phyloP scores from a whole-genome alignment of 1,140 invertebrate genomes.

The Ooceraea biroi region DNA sequence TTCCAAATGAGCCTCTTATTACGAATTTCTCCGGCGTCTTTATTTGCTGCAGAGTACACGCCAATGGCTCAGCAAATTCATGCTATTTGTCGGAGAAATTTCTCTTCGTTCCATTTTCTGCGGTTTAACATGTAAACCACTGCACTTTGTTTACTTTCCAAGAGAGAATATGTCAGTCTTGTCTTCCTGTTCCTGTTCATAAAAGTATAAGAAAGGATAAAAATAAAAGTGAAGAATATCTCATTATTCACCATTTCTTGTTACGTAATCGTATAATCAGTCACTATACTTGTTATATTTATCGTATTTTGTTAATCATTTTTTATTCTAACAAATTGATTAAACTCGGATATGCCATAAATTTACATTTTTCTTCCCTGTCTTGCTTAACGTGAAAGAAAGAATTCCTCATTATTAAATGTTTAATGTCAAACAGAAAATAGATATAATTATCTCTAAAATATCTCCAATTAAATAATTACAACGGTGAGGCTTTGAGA shows the following conservation, averaged over 20 bases:
- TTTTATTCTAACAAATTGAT: constrained; percentile 19
- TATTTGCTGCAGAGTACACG: constrained; percentile 51
- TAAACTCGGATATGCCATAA: background rate
- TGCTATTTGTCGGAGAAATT: constrained; percentile 62
- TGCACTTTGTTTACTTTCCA: constrained; percentile 62
- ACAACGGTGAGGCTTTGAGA: background rate
- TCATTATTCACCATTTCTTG: constrained; percentile 16
- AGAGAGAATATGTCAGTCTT: constrained; percentile 43
- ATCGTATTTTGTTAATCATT: background rate
- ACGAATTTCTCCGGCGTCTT: constrained; percentile 55
- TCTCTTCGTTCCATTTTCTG: constrained; percentile 60
- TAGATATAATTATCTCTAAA: background rate
- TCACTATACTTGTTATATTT: constrained; percentile 1
- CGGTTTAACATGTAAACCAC: constrained; percentile 61
- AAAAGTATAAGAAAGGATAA: constrained; percentile 6
- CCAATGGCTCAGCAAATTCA: constrained; percentile 63
- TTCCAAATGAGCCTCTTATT: constrained; percentile 60
- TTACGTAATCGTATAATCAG: background rate
- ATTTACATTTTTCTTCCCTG: constrained; percentile 8
- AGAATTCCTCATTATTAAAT: background rate
- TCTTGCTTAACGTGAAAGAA: background rate
- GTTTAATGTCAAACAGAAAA: background rate
- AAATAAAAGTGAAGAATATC: background rate
- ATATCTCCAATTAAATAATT: background rate
- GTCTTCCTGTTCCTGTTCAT: constrained; percentile 17